Evolutionary conservation across 2,797 vertebrate species (phyloP).

Genomic region (Aphelocoma californica): DNA sequence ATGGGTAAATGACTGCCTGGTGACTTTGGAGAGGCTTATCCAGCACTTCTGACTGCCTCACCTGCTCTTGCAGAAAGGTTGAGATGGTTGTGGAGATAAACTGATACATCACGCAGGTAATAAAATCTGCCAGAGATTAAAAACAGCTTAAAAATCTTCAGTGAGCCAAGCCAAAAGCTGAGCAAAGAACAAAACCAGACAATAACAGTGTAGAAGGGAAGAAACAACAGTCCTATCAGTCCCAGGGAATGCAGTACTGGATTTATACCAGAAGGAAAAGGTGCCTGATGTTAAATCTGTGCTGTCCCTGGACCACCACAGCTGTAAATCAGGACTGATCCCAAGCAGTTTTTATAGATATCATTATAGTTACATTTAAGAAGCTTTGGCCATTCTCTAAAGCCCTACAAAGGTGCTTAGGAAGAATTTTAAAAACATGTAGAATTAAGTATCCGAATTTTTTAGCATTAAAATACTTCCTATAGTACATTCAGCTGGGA

Average conservation of each 20-base stretch:
- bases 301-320: neutral
- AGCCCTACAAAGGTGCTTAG: neutral
- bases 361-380: neutral
- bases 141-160: neutral
- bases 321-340: neutral
- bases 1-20: neutral
- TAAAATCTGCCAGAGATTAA: conserved; percentile 29
- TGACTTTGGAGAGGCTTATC: conserved; percentile 13
- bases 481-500: neutral
- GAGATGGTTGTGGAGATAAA: conserved; percentile 45
- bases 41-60: neutral
- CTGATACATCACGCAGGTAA: neutral
- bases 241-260: neutral
- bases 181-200: neutral
- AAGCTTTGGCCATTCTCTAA: neutral
- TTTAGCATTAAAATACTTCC: neutral
- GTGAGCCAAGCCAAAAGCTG: neutral
- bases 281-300: neutral
- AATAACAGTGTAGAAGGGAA: neutral
- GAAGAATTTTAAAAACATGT: neutral
- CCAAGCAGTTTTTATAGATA: neutral
- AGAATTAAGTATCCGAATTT: neutral
- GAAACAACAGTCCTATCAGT: neutral
- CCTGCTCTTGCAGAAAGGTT: neutral
- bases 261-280: neutral